These are phyloP conservation scores for Epinotia brunnichana DNA, from an alignment of 2,888 invertebrate species.

Conservation along the genomic window DNA sequence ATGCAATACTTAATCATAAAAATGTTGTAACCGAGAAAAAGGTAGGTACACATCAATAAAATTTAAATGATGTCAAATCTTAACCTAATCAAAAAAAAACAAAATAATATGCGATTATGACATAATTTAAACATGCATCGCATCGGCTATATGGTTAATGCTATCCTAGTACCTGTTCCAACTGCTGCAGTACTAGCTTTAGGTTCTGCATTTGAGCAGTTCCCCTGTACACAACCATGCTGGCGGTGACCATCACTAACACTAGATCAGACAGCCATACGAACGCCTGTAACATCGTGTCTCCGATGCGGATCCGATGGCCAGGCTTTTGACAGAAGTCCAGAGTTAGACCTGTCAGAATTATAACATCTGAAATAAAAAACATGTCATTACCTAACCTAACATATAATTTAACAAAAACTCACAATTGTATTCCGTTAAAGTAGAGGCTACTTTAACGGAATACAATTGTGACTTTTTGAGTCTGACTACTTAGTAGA, in stretches of 20 bases:
- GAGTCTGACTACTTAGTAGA: too few species aligned
- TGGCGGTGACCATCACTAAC: conserved; percentile 43
- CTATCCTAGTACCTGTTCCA: conserved; percentile 53
- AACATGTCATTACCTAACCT: not conserved
- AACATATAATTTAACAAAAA: not conserved
- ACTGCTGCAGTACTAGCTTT: conserved; percentile 47
- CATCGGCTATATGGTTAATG: not conserved
- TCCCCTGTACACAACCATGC: conserved; percentile 44
- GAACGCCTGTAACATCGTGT: conserved; percentile 38
- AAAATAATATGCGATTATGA: too few species aligned
- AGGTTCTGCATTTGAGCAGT: conserved; percentile 49
- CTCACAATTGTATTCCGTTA: too few species aligned
- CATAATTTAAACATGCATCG: too few species aligned
- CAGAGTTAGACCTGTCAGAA: conserved; percentile 34
- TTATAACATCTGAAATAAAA: conserved; percentile 46
- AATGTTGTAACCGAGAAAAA: too few species aligned
- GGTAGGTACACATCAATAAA: too few species aligned
- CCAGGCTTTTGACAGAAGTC: conserved; percentile 41
- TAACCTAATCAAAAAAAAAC: too few species aligned
- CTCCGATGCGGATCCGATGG: conserved; percentile 44
- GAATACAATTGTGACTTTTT: too few species aligned
- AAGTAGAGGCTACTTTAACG: too few species aligned
- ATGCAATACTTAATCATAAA: too few species aligned
- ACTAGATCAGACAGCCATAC: conserved; percentile 49
- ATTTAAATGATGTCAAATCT: too few species aligned